Conservation (phyloP, 2,797 vertebrate genomes). For the Mycteria americana region DNA sequence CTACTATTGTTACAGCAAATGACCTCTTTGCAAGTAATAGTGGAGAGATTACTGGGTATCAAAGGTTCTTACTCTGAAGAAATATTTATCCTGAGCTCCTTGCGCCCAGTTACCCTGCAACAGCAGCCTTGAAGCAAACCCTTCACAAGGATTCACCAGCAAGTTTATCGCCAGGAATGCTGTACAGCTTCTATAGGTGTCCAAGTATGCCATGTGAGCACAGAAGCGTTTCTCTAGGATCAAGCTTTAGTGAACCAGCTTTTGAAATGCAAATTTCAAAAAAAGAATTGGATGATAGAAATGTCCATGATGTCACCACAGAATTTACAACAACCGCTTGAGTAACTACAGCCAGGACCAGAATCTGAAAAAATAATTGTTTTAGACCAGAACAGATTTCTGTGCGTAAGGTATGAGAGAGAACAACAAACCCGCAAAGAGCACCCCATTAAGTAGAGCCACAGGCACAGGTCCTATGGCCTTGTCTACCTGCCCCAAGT, state of each 20-base stretch:
- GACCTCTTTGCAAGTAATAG: background rate
- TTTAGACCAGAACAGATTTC: background rate
- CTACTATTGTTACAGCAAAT: background rate
- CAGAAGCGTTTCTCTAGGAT: background rate
- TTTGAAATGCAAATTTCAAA: background rate
- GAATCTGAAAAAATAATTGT: background rate
- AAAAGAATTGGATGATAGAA: background rate
- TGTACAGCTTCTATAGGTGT: background rate
- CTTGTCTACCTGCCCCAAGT: background rate
- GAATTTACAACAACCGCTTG: background rate
- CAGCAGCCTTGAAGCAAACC: background rate
- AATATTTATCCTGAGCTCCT: background rate
- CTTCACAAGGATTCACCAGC: background rate
- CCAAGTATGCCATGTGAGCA: background rate
- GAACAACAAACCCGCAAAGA: background rate
- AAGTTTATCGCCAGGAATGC: background rate
- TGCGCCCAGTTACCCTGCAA: background rate
- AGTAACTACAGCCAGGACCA: background rate
- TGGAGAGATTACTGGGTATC: background rate
- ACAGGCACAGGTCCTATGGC: background rate
- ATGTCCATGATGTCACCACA: background rate
- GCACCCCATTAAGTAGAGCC: accelerated
- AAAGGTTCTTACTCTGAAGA: background rate
- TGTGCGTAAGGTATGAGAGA: background rate
- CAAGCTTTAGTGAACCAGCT: background rate